A percentile compares a stretch with the other conserved stretches of the same genome.
Conservation (phyloP, 1,140 invertebrate genomes). For the Macrobrachium nipponense region DNA sequence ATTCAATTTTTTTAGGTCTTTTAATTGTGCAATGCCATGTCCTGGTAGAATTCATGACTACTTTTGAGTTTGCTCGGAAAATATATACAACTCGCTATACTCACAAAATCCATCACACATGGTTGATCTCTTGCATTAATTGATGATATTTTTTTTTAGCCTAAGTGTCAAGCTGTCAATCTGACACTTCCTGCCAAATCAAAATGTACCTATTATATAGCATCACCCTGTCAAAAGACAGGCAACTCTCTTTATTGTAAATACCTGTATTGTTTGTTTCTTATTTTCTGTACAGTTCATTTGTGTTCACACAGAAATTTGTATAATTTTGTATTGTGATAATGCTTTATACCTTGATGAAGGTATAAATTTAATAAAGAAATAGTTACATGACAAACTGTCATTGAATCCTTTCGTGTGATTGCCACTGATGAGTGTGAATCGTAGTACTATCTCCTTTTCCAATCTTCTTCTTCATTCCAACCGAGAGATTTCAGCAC, state of each 20-base stretch:
- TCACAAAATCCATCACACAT: constrained; percentile 26
- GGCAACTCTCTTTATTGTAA: constrained; percentile 32
- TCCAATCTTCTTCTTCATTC: too few species aligned
- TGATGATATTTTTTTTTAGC: constrained; percentile 18
- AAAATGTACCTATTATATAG: constrained; percentile 51
- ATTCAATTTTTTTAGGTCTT: constrained; percentile 29
- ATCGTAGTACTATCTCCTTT: too few species aligned
- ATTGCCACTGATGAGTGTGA: too few species aligned
- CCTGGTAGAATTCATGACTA: too few species aligned
- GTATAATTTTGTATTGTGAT: constrained; percentile 56
- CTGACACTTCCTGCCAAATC: constrained; percentile 50
- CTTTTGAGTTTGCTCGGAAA: too few species aligned
- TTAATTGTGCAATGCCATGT: constrained; percentile 35
- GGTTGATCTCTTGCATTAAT: constrained; percentile 39
- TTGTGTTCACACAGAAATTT: constrained; percentile 55
- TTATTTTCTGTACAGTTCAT: constrained; percentile 48
- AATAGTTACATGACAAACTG: constrained; percentile 7
- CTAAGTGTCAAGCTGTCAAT: constrained; percentile 25
- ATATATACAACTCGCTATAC: neutral
- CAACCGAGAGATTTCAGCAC: too few species aligned
- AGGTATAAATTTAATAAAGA: constrained; percentile 54
- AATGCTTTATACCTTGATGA: constrained; percentile 45
- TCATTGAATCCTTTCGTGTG: too few species aligned
- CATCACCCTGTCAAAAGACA: constrained; percentile 5
- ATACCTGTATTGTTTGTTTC: constrained; percentile 21